A percentile compares a stretch with the other conserved stretches of the same genome.
phyloP scores from a whole-genome alignment of 2,797 vertebrate species.

The Hafferia zeledoni region DNA sequence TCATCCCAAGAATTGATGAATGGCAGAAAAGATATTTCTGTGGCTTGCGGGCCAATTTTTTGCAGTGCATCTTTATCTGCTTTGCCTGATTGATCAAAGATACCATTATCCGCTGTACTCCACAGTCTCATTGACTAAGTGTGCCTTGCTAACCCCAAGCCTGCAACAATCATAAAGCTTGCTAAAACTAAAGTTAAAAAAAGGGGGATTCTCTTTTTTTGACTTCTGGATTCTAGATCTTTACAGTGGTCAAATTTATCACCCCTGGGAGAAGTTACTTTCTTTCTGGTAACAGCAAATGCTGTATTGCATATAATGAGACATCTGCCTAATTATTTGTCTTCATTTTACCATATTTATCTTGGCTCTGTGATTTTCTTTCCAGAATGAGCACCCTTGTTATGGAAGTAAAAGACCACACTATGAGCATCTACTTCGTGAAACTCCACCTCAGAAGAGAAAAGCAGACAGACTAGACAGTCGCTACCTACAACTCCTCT shows the following conservation, averaged over 20 bases:
- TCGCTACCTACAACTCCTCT: neutral
- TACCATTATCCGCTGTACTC: neutral
- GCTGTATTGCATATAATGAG: neutral
- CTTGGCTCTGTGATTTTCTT: neutral
- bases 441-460: neutral
- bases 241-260: neutral
- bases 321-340: neutral
- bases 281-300: neutral
- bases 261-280: neutral
- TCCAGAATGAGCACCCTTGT: neutral
- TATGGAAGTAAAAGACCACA: neutral
- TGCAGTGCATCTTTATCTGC: neutral
- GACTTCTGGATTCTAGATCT: neutral
- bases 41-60: neutral
- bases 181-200: neutral
- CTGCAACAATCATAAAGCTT: neutral
- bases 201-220: neutral
- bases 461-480: neutral
- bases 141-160: neutral
- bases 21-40: conserved; percentile 19
- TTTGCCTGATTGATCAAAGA: conserved; percentile 33
- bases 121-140: neutral
- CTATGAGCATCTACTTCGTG: neutral
- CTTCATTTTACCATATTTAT: neutral
- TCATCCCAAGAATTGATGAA: neutral